A percentile compares a stretch with the other conserved stretches of the same genome.
Conservation (phyloP, 2,888 invertebrate genomes). For the Flabesymbios commensalis region DNA sequence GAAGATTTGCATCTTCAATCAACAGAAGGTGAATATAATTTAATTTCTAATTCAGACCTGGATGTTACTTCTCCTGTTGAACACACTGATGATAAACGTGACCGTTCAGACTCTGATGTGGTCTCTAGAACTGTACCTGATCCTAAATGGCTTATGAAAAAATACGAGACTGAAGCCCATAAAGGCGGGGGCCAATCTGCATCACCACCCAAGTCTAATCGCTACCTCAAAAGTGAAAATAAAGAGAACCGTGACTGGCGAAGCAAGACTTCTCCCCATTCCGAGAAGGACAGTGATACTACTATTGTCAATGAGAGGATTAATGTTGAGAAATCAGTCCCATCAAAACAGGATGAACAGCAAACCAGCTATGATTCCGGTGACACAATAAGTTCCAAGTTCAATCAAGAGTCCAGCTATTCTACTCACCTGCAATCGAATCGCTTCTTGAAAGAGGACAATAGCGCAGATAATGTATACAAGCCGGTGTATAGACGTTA, state of each 20-base stretch:
- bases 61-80: too few relatives aligned
- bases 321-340: neutral
- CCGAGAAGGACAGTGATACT: too few relatives aligned
- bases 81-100: neutral
- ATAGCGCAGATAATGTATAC: neutral
- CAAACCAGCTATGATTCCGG: too few relatives aligned
- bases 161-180: slow-evolving; percentile 11
- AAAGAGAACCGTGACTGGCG: too few relatives aligned
- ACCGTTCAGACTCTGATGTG: neutral
- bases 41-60: too few relatives aligned
- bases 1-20: neutral
- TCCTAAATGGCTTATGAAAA: slow-evolving; percentile 6
- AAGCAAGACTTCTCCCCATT: too few relatives aligned
- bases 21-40: too few relatives aligned
- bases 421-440: neutral
- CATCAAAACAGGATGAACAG: neutral
- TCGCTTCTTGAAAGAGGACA: neutral
- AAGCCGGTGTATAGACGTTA: neutral
- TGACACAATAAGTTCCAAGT: too few relatives aligned
- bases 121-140: slow-evolving; percentile 1
- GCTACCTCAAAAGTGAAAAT: neutral
- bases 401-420: neutral
- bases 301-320: neutral
- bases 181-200: neutral
- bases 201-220: neutral